Percentiles rank a stretch among this genome's conserved stretches.
Conservation (phyloP, 2,797 vertebrate genomes). For the Ibycter americanus region DNA sequence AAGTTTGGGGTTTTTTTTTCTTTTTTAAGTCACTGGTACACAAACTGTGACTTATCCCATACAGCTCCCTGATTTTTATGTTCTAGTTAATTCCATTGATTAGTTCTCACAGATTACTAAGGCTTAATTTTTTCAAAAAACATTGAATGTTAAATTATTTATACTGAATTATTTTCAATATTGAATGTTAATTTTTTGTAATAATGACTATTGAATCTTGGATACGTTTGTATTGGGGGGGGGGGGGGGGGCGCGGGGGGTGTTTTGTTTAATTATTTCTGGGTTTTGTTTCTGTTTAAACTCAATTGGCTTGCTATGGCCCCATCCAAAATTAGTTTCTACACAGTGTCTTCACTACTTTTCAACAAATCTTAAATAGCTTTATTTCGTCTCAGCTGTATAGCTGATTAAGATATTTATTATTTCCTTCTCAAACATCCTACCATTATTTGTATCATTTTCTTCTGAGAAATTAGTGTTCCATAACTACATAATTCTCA, state of each 20-base stretch:
- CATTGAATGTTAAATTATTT: neutral
- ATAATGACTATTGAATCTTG: neutral
- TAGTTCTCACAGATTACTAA: neutral
- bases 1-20: neutral
- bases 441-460: neutral
- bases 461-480: neutral
- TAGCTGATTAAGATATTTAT: neutral
- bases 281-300: neutral
- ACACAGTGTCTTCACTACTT: neutral
- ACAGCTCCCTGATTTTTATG: neutral
- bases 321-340: neutral
- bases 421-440: neutral
- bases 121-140: neutral
- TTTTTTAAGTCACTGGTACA: neutral
- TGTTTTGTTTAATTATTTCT: neutral
- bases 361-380: neutral
- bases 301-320: neutral
- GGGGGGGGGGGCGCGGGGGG: accelerated
- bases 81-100: neutral
- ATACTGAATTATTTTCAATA: neutral
- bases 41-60: neutral
- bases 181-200: neutral
- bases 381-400: neutral
- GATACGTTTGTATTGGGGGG: neutral
- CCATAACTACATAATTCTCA: neutral